phyloP scores from a whole-genome alignment of 1,140 invertebrate species.

The Mamestra configurata region DNA sequence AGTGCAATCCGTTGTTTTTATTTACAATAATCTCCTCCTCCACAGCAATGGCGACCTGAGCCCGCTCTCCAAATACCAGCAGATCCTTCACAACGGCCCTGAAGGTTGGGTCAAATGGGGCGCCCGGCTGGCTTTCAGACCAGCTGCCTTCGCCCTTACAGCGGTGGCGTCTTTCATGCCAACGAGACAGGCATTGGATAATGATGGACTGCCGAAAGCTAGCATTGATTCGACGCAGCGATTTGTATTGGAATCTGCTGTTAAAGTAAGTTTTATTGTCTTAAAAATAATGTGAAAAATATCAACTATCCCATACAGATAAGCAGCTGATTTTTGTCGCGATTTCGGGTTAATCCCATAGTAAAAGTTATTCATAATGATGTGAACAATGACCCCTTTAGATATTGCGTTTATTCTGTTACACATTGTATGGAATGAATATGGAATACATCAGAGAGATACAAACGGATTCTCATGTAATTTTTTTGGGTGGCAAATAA shows the following conservation, averaged over 20 bases:
- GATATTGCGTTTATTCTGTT: too few relatives aligned
- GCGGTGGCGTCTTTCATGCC: constrained; percentile 77
- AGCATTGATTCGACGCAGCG: constrained; percentile 78
- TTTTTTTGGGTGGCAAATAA: too few relatives aligned
- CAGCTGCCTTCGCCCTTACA: constrained; percentile 74
- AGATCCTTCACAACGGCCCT: constrained; percentile 76
- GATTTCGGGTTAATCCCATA: too few relatives aligned
- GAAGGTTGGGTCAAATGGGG: constrained; percentile 82
- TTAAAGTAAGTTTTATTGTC: constrained; percentile 70
- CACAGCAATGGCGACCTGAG: constrained; percentile 75
- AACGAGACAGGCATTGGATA: constrained; percentile 65
- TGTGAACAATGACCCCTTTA: too few relatives aligned
- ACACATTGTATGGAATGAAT: too few relatives aligned
- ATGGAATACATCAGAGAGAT: too few relatives aligned
- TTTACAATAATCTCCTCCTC: background rate
- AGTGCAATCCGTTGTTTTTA: too few relatives aligned
- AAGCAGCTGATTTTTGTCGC: too few relatives aligned
- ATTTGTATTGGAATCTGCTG: constrained; percentile 78
- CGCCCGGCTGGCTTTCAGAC: constrained; percentile 77
- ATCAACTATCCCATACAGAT: too few relatives aligned
- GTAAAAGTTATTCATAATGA: too few relatives aligned
- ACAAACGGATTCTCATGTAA: too few relatives aligned
- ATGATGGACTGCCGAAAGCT: constrained; percentile 79
- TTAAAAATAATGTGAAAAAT: too few relatives aligned
- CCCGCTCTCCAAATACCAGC: constrained; percentile 77